Conservation (phyloP, 1,140 invertebrate species). For the Linepithema humile region DNA sequence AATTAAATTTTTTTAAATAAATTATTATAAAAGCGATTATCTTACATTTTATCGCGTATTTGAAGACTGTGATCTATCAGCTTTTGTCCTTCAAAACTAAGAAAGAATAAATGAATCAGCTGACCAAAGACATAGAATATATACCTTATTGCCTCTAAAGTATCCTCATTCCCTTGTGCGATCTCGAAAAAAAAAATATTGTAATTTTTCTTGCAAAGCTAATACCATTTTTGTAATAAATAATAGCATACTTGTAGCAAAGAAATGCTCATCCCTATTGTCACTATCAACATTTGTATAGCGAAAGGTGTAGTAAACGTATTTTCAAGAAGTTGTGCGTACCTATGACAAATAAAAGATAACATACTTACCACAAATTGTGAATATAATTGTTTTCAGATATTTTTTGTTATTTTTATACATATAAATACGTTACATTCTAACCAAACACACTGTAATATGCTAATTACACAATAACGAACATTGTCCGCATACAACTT, state of each 20-base stretch:
- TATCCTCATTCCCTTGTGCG: not conserved
- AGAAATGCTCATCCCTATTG: constrained; percentile 22
- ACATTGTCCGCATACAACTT: too few relatives aligned
- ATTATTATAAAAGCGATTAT: not conserved
- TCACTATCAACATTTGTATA: constrained; percentile 13
- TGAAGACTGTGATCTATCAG: constrained; percentile 61
- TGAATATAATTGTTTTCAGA: not conserved
- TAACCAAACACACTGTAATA: too few relatives aligned
- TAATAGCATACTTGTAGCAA: constrained; percentile 43
- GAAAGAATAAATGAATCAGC: constrained; percentile 64
- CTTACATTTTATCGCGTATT: constrained; percentile 48
- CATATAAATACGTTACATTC: too few relatives aligned
- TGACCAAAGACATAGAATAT: constrained; percentile 38
- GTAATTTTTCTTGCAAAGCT: not conserved
- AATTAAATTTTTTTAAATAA: not conserved
- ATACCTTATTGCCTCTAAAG: constrained; percentile 30
- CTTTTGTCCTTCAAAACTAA: constrained; percentile 62
- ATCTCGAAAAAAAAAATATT: not conserved
- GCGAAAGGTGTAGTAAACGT: constrained; percentile 3
- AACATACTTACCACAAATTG: too few relatives aligned
- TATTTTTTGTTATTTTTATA: too few relatives aligned
- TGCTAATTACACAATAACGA: too few relatives aligned
- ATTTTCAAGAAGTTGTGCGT: constrained; percentile 25
- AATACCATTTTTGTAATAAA: too few relatives aligned
- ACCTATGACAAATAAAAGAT: constrained; percentile 4